Conservation (phyloP, 2,888 invertebrate genomes). For the Acholoe squamosa region DNA sequence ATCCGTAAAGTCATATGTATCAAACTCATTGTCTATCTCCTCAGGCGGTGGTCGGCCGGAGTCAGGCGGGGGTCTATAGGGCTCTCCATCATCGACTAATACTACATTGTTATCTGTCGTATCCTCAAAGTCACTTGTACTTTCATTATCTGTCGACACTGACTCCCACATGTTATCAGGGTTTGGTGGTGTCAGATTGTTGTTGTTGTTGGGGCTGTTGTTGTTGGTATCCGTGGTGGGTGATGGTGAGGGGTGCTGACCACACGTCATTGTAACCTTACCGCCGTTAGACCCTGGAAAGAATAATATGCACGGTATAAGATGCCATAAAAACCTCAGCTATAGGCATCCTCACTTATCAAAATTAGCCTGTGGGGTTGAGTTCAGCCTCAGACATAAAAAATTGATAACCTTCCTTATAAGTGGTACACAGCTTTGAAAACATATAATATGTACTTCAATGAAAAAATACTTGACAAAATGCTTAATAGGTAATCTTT, state of each 20-base stretch:
- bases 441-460: no score
- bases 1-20: constrained; percentile 62
- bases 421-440: no score
- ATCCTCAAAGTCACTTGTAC: constrained; percentile 14
- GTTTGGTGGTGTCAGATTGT: not conserved
- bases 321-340: no score
- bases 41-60: not conserved
- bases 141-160: not conserved
- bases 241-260: not conserved
- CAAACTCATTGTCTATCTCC: constrained; percentile 55
- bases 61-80: not conserved
- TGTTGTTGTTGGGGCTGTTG: not conserved
- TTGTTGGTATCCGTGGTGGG: not conserved
- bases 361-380: no score
- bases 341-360: no score
- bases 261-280: constrained; percentile 62
- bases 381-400: no score
- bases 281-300: constrained; percentile 57
- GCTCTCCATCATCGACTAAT: not conserved
- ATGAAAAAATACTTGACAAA: no score
- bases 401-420: no score
- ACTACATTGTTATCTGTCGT: constrained; percentile 46
- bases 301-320: no score
- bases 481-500: no score
- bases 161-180: not conserved